Evolutionary conservation across 2,113 vertebrate genomes (phyloP).

Genomic region (Neolamprologus toae): DNA sequence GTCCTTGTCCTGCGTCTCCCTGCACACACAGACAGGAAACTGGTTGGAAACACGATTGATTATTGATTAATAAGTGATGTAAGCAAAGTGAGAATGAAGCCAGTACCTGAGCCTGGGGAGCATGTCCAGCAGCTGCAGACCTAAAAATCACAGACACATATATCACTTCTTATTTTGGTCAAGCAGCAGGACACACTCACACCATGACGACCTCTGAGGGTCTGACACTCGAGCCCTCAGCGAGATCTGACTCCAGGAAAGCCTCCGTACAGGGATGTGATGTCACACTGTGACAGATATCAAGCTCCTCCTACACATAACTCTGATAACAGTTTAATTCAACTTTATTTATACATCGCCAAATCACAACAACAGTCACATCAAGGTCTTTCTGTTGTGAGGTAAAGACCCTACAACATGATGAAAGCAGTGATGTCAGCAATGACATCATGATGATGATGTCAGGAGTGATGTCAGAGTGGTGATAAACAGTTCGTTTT

Average conservation of each 20-base stretch:
- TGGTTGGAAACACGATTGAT: background rate
- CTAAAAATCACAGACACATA: slow-evolving; percentile 46
- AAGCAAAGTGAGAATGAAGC: background rate
- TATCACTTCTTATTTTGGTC: background rate
- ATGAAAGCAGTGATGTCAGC: background rate
- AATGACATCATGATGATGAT: background rate
- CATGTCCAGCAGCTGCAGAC: slow-evolving; percentile 83
- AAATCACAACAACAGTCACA: background rate
- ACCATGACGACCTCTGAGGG: background rate
- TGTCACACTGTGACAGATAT: background rate
- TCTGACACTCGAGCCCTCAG: background rate
- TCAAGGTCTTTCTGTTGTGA: background rate
- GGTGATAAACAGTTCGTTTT: background rate
- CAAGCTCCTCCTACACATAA: background rate
- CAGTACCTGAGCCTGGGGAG: slow-evolving; percentile 81
- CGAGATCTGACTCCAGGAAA: background rate
- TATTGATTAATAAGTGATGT: background rate
- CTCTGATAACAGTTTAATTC: background rate
- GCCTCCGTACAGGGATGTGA: background rate
- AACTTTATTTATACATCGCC: background rate
- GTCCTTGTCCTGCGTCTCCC: slow-evolving; percentile 83
- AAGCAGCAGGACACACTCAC: background rate
- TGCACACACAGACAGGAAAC: slow-evolving; percentile 30
- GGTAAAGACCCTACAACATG: background rate
- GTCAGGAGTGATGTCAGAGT: background rate